Base-by-base conservation (phyloP, 2,888 invertebrate species). In the Megaustenia siamemsis region DNA sequence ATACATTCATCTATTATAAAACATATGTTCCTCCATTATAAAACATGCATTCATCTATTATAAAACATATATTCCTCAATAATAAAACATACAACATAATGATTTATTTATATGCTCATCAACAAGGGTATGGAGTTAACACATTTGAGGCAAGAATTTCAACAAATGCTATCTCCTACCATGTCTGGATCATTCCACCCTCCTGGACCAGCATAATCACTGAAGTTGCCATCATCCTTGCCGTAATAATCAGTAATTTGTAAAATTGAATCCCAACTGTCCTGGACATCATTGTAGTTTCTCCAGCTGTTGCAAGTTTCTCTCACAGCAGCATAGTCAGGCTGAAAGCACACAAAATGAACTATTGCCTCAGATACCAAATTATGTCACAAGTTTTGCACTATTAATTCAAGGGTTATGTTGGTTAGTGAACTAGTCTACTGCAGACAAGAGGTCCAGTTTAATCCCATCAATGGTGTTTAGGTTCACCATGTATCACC, bases 111-210 rank as follows among this genome's bases (percentile, higher is more conserved):
- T n/a, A n/a, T n/a, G n/a, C n/a, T n/a, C n/a, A n/a, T n/a, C 53
- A 53, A 53, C 21, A 18, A 4, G 21, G 53, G 18, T 21, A 53
- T 18, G 18, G 53, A 53, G 53, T 53, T 53, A 24, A 12, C 21
- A 18, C 18, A 12, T 53, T 53, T 53, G 21, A 4, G 21, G 18
- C 3, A 18, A 10, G 12, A 53, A 53, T 53, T 4, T 53, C 53
- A 53, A 53, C 21, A 53, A 21, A 3, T 53, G 53, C 18, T 53
- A 35, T 43, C 21, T 24, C 24, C 35, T 86, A 98, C 97, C 98
- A 98, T 98, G 93, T 98, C 98, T 45, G 98, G 98, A 95, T 98
- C 98, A 94, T 98, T 98, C 97, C 98, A 98, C 91, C 98, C 97
- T 18, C 98, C 98, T 8, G 98, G 98, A 10, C 98, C 98, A 43